phyloP scores from a whole-genome alignment of 2,113 vertebrate genomes.

The Platycercus adscitus region DNA sequence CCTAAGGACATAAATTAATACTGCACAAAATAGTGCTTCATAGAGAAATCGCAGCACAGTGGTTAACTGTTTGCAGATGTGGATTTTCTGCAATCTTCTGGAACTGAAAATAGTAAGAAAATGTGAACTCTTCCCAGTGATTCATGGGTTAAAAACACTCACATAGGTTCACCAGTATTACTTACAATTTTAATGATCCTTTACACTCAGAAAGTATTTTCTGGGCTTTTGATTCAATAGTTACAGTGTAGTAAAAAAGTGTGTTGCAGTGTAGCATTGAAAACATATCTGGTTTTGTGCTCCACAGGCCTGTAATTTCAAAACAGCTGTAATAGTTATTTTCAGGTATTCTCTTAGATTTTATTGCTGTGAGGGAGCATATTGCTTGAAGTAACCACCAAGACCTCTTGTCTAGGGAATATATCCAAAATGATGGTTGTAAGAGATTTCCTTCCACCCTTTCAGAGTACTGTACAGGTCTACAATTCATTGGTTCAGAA shows the following conservation, averaged over 20 bases:
- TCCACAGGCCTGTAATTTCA: background rate
- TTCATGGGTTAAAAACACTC: background rate
- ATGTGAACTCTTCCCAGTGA: background rate
- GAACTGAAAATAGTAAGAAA: background rate
- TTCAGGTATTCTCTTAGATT: background rate
- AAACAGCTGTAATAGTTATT: background rate
- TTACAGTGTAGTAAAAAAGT: background rate
- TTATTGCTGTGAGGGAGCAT: background rate
- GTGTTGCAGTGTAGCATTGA: background rate
- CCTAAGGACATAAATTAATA: constrained; percentile 3
- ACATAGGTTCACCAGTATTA: background rate
- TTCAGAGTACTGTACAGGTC: background rate
- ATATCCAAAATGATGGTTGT: background rate
- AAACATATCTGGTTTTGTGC: background rate
- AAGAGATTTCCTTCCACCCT: background rate
- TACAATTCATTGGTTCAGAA: background rate
- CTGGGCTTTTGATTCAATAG: background rate
- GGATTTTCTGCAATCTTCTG: background rate
- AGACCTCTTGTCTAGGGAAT: background rate
- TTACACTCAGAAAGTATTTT: background rate
- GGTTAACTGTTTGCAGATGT: background rate
- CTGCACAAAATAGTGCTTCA: background rate
- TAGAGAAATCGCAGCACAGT: background rate
- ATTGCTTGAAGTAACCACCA: background rate
- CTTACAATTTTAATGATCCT: background rate